Percentiles rank a stretch among this genome's conserved stretches.
Evolutionary conservation across 2,113 vertebrate species (phyloP).

Genomic region (Uria lomvia): DNA sequence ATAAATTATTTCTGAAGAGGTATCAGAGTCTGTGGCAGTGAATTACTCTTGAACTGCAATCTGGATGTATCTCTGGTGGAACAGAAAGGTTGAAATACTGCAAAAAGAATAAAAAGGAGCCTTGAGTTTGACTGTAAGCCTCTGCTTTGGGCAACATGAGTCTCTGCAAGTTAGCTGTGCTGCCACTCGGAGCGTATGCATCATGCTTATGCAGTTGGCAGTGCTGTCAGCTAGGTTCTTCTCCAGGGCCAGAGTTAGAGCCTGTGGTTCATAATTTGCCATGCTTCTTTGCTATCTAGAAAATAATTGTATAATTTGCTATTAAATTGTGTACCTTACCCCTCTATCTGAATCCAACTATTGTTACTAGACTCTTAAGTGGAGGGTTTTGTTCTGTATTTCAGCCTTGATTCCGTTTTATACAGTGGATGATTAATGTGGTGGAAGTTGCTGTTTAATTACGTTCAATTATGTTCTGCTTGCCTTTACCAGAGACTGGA

Average conservation of each 20-base stretch:
- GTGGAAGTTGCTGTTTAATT: background rate
- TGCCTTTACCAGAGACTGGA: background rate
- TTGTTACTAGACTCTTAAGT: background rate
- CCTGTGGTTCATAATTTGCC: background rate
- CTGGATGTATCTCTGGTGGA: background rate
- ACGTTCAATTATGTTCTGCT: background rate
- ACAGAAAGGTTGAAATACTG: background rate
- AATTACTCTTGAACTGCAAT: background rate
- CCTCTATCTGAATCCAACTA: background rate
- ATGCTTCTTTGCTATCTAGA: background rate
- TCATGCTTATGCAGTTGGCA: background rate
- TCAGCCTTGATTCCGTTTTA: background rate
- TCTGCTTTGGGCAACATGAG: background rate
- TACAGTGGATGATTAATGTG: background rate
- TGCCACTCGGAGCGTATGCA: fast-evolving
- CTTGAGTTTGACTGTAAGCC: background rate
- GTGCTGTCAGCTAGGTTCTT: background rate
- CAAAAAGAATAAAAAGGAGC: background rate
- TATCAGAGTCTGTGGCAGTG: background rate
- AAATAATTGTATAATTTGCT: background rate
- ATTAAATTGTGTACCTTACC: background rate
- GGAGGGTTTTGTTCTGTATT: background rate
- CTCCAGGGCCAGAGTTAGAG: background rate
- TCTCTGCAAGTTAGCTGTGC: background rate
- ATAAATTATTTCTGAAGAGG: background rate